Percentiles rank a stretch among this genome's conserved stretches.
Conservation (phyloP, 2,797 vertebrate species). For the Jordanella pulchra region DNA sequence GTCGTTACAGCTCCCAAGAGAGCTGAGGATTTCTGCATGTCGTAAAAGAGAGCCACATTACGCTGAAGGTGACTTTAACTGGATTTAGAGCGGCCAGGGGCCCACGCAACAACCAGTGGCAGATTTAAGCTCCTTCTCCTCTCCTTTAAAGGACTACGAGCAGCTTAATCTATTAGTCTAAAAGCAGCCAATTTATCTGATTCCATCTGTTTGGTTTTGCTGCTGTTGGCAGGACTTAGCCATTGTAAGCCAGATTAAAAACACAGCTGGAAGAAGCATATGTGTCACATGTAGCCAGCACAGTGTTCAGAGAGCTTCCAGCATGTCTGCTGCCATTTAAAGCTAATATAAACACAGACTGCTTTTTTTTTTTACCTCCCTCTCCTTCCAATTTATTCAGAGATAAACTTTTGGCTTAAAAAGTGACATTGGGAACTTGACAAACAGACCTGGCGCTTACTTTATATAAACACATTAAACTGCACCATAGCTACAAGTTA, state of each 20-base stretch:
- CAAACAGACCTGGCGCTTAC: background rate
- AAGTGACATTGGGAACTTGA: background rate
- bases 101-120: conserved; percentile 67
- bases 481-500: conserved; percentile 9
- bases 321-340: conserved; percentile 61
- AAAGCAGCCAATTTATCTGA: conserved; percentile 83
- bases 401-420: conserved; percentile 13
- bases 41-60: conserved; percentile 80
- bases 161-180: conserved; percentile 81
- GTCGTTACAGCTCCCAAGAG: conserved; percentile 74
- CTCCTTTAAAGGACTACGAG: conserved; percentile 73
- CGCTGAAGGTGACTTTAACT: conserved; percentile 86
- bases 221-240: conserved; percentile 68
- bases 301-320: conserved; percentile 53
- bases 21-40: conserved; percentile 75
- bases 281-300: conserved; percentile 53
- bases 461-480: conserved; percentile 2
- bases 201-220: conserved; percentile 82
- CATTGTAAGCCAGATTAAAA: conserved; percentile 80
- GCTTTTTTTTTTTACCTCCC: conserved; percentile 21
- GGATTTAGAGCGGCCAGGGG: conserved; percentile 78
- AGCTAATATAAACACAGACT: conserved; percentile 35
- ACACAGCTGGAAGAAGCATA: conserved; percentile 75
- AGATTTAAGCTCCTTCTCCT: conserved; percentile 77
- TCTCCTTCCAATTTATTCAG: conserved; percentile 5